phyloP scores from a whole-genome alignment of 2,797 vertebrate genomes.

The Heliangelus exortis region DNA sequence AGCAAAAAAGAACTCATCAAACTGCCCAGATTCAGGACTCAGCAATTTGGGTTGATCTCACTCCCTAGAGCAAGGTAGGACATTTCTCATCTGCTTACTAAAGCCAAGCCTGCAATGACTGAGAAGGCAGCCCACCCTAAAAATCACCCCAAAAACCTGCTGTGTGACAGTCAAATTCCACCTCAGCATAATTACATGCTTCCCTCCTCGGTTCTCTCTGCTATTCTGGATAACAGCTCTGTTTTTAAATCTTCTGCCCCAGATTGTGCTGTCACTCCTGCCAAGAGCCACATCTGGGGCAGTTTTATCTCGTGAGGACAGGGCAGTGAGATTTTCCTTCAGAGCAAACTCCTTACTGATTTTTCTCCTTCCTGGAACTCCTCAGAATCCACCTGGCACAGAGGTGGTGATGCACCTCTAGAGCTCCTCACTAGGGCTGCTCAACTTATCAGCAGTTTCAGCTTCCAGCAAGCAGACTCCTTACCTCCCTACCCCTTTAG shows the following conservation, averaged over 20 bases:
- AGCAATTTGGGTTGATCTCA: neutral
- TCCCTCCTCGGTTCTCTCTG: neutral
- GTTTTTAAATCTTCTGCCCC: constrained; percentile 35
- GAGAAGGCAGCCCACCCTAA: neutral
- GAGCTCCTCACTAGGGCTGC: neutral
- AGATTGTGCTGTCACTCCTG: neutral
- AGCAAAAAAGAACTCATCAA: neutral
- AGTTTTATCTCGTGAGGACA: neutral
- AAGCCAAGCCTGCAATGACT: neutral
- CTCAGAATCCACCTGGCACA: neutral
- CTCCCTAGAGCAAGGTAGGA: neutral
- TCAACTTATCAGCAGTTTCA: neutral
- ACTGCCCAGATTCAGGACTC: neutral
- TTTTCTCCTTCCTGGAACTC: neutral
- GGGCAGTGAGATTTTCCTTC: neutral
- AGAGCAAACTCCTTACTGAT: neutral
- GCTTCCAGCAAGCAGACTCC: neutral
- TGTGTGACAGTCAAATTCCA: neutral
- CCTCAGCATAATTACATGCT: neutral
- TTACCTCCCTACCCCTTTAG: neutral
- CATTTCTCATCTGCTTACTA: neutral
- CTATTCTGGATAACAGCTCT: constrained; percentile 10
- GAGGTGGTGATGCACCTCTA: neutral
- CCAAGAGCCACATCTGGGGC: neutral
- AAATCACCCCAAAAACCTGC: neutral